Percentiles rank a stretch among this genome's conserved stretches.
phyloP scores from a whole-genome alignment of 2,113 vertebrate species.

The Procapra przewalskii region DNA sequence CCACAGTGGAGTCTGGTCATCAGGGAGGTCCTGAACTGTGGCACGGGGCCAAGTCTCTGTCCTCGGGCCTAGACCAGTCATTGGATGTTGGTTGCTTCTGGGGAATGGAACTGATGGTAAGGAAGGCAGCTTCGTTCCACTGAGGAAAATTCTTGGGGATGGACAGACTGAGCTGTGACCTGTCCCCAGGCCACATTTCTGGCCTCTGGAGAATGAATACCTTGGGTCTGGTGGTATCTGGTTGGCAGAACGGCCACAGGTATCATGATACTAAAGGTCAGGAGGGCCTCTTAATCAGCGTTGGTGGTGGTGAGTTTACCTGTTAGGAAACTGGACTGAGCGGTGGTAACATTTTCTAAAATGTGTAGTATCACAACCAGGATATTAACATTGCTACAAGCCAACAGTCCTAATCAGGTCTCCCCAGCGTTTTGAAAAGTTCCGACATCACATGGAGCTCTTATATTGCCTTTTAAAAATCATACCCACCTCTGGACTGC shows the following conservation, averaged over 20 bases:
- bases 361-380: neutral
- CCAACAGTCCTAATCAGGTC: neutral
- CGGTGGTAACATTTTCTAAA: neutral
- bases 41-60: neutral
- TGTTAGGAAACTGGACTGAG: neutral
- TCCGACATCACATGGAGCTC: neutral
- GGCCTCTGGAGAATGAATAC: neutral
- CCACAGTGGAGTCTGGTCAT: neutral
- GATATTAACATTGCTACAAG: neutral
- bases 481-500: neutral
- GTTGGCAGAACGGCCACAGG: neutral
- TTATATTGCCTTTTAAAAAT: neutral
- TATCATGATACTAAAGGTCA: neutral
- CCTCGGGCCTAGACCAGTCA: neutral
- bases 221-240: neutral
- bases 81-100: neutral
- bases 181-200: neutral
- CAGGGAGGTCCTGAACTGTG: neutral
- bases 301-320: neutral
- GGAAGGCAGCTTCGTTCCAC: neutral
- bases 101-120: neutral
- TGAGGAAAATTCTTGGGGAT: neutral
- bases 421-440: neutral
- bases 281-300: neutral
- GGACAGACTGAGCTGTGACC: neutral